A percentile compares a stretch with the other conserved stretches of the same genome.
Conservation (phyloP, 2,888 invertebrate species). For the Metallyticus violacea region DNA sequence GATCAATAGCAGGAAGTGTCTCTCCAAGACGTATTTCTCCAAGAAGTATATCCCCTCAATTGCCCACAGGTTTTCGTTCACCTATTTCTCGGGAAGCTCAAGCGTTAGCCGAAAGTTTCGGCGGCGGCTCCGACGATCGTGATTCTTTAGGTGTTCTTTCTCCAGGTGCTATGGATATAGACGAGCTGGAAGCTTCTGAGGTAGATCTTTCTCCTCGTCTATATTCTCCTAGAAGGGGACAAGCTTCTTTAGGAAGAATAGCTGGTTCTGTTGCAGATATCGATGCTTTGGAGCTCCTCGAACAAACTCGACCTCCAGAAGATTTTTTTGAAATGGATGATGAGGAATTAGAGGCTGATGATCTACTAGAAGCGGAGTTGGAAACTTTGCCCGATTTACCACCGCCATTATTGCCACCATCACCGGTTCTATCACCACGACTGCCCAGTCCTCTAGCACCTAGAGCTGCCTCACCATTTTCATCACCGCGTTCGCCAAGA, state of each 20-base stretch:
- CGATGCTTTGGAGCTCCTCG: background rate
- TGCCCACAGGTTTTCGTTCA: background rate
- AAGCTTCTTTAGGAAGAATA: background rate
- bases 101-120: background rate
- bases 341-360: background rate
- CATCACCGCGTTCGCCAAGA: background rate
- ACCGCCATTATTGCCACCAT: background rate
- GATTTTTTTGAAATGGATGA: background rate
- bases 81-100: background rate
- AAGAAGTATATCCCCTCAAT: background rate
- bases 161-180: too few species aligned
- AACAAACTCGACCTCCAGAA: background rate
- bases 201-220: too few species aligned
- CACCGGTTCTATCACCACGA: background rate
- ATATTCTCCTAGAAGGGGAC: too few species aligned
- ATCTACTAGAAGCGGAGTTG: background rate
- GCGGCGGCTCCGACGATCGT: too few species aligned
- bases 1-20: background rate
- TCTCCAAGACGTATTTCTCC: background rate
- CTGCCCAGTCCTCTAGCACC: background rate
- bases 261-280: background rate
- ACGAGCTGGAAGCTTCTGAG: too few species aligned
- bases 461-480: background rate
- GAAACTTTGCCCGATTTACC: background rate
- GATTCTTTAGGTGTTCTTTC: background rate